A percentile compares a stretch with the other conserved stretches of the same genome.
These are phyloP conservation scores for Mermis nigrescens DNA, from an alignment of 2,888 invertebrate species.

Conservation along the genomic window DNA sequence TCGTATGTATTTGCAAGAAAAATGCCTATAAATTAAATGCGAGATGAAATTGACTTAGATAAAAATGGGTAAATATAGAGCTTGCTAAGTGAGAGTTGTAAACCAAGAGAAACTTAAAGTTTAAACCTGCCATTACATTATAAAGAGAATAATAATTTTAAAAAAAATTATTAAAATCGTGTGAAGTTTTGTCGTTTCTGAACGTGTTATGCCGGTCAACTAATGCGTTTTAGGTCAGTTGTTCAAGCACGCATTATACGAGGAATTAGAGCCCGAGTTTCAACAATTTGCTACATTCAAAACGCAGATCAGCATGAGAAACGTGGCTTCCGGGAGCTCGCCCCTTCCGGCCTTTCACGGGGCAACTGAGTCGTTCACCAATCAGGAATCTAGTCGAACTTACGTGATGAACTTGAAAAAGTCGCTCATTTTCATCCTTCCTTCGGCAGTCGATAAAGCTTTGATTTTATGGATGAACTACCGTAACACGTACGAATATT, in stretches of 20 bases:
- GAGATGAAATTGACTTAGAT: too few relatives aligned
- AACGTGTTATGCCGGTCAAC: too few relatives aligned
- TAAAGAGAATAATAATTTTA: too few relatives aligned
- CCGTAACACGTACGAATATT: constrained; percentile 96
- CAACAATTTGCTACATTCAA: constrained; percentile 95
- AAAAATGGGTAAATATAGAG: too few relatives aligned
- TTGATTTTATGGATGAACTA: constrained; percentile 97
- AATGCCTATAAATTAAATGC: too few relatives aligned
- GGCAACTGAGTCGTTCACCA: background rate
- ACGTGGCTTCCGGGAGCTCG: background rate
- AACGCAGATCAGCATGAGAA: constrained; percentile 56
- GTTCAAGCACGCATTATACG: constrained; percentile 68
- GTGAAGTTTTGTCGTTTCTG: too few relatives aligned
- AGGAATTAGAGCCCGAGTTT: constrained; percentile 90
- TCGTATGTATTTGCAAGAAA: too few relatives aligned
- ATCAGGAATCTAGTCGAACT: constrained; percentile 10
- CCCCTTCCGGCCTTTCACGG: background rate
- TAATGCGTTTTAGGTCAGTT: constrained; percentile 64
- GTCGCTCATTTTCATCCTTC: constrained; percentile 85
- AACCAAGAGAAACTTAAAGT: too few relatives aligned
- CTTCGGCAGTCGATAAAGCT: constrained; percentile 89
- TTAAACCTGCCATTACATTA: too few relatives aligned
- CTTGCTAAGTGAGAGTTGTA: too few relatives aligned
- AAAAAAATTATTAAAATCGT: too few relatives aligned
- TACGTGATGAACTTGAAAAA: constrained; percentile 63